Base-by-base conservation (phyloP, 2,797 vertebrate species). In the Hoplostethus mediterraneus region DNA sequence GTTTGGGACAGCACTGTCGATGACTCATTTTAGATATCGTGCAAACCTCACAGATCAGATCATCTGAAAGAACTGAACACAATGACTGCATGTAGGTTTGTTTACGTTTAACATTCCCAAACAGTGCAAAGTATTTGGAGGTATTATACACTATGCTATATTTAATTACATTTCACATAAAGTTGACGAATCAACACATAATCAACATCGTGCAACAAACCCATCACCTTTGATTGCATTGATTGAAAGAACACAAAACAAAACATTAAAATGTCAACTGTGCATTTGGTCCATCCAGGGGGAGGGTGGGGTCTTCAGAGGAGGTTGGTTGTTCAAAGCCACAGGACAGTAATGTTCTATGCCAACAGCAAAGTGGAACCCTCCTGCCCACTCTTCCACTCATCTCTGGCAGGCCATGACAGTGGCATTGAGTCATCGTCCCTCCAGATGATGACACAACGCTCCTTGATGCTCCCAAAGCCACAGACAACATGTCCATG, bases 361-460 rank as follows among this genome's bases (percentile, higher is more conserved):
- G 61, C 61, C 48, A 4, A 8, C 61, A 38, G 36, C 63, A 66
- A 44, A 47, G 17, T 65, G 61, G 30, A 40, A 48, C 10, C 31
- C 45, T 17, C 55, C 31, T 40, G 47, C 54, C 65, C 31, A 14
- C 8, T 55, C 53, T 47, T 40, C 11, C 49, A 47, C 16, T 31
- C 60, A 33, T 21, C 21, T 62, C 49, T 49, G 33, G 66, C 56
- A 49, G 63, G 49, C 47, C 45, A n/a, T 67, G 69, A 66, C 40
- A 61, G 36, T 25, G 28, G 17, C 48, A 67, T 40, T 69, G 70
- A 73, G 64, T 79, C 48, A 69, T 3, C 53, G 51, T 40, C 38
- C 66, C 67, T 47, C 30, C 25, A 48, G 65, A 54, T n/a, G 47
- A 47, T 69, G 66, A 79, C 71, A 75, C 57, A 70, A 21, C 21